phyloP scores from a whole-genome alignment of 2,888 invertebrate genomes.

The Endotricha flammealis region DNA sequence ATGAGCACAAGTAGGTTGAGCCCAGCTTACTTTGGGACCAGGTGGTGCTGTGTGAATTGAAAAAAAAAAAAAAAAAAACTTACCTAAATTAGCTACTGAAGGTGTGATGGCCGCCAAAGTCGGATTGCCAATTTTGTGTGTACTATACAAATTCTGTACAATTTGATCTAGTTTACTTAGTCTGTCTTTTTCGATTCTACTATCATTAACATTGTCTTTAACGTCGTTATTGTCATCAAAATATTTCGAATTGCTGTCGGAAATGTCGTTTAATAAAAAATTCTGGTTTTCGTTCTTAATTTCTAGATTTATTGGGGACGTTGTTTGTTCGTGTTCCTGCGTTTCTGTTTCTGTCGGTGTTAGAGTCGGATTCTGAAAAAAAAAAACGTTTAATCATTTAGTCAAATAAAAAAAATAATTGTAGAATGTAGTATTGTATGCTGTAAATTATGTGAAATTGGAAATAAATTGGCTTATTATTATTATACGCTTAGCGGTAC shows the following conservation, averaged over 20 bases:
- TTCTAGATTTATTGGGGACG: conserved; percentile 45
- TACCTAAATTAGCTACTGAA: conserved; percentile 34
- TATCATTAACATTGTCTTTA: conserved; percentile 27
- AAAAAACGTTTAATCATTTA: too few relatives aligned
- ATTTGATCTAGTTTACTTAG: conserved; percentile 68
- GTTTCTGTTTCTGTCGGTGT: conserved; percentile 45
- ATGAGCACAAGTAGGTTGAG: too few relatives aligned
- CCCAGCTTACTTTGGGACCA: too few relatives aligned
- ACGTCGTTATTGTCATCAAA: conserved; percentile 29
- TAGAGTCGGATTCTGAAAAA: conserved; percentile 59
- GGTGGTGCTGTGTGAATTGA: too few relatives aligned
- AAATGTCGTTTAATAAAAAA: conserved; percentile 37
- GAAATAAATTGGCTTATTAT: too few relatives aligned
- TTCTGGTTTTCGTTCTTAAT: conserved; percentile 35
- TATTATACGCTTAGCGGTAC: too few relatives aligned
- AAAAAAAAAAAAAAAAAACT: too few relatives aligned
- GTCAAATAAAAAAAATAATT: too few relatives aligned
- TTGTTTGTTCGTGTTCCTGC: conserved; percentile 28
- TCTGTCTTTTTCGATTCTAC: conserved; percentile 54
- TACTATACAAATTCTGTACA: conserved; percentile 66
- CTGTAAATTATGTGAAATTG: too few relatives aligned
- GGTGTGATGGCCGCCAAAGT: conserved; percentile 30
- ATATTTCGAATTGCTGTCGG: conserved; percentile 34
- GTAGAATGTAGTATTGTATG: too few relatives aligned
- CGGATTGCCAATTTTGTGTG: conserved; percentile 59